A percentile compares a stretch with the other conserved stretches of the same genome.
These are phyloP conservation scores for Lacanobia oleracea DNA, from an alignment of 2,888 invertebrate genomes.

Conservation along the genomic window DNA sequence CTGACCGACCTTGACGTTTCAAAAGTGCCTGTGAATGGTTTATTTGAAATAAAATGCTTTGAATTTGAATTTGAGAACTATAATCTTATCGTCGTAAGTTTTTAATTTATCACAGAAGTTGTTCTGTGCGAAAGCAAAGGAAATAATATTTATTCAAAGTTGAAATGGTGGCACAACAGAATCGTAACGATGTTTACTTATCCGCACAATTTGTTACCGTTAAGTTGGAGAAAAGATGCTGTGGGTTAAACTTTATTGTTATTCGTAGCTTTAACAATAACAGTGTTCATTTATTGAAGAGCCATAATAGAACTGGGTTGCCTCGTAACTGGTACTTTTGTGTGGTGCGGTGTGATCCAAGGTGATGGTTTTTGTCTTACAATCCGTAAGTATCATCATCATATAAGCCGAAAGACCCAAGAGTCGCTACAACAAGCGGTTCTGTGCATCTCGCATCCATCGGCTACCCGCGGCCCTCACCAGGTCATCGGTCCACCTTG, in stretches of 20 bases:
- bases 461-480: too few species aligned
- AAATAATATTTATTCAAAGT: conserved; percentile 16
- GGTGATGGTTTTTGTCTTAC: neutral
- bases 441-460: too few species aligned
- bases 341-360: neutral
- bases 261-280: neutral
- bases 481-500: too few species aligned
- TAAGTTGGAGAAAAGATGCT: neutral
- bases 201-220: neutral
- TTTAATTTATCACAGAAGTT: conserved; percentile 4
- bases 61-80: too few species aligned
- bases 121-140: neutral
- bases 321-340: neutral
- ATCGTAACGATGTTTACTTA: conserved; percentile 5
- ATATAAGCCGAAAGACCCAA: too few species aligned
- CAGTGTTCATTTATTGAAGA: neutral
- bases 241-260: neutral
- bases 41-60: too few species aligned
- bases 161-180: neutral
- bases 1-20: too few species aligned
- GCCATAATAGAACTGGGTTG: neutral
- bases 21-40: too few species aligned
- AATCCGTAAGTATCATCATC: neutral
- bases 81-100: neutral
- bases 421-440: too few species aligned